Evolutionary conservation across 2,888 invertebrate genomes (phyloP), one percentile per base, ranked within the genome.

Genomic region (Drosophila subsilvestris): DNA sequence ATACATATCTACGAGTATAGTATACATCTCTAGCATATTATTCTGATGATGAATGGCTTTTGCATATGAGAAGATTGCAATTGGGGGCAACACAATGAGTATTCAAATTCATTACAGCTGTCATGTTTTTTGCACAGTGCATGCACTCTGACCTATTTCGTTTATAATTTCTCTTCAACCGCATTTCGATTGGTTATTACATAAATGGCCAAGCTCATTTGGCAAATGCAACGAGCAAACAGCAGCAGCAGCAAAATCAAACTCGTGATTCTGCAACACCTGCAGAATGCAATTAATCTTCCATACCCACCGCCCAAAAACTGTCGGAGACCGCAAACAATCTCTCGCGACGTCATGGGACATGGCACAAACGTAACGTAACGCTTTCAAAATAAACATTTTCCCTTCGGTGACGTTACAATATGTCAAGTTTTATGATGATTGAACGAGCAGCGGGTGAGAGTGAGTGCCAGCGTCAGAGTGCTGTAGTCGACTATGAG

Each of bases 391-490:
- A 29, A 37, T 48, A 50, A 22, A 4, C 10, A 10, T 9, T 20
- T 37, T 5, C 37, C n/a, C 37, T n/a, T n/a, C 37, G n/a, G 37
- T 29, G 27, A 10, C 42, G 32, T 44, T 51, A 67, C 78, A 71
- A 67, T 66, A 53, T 74, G 82, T 63, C 81, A 72, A 44, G 59
- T 53, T 63, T 56, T 71, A 70, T 75, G 70, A 76, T 79, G 87
- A 79, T 85, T 67, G 71, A 81, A 87, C 63, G 66, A 66, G 57
- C 49, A 54, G 55, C 50, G 47, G 60, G 42, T n/a, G n/a, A 20
- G 29, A 32, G 29, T 5, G 44, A 17, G 47, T 18, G 56, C n/a
- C 42, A 18, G 43, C 42, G 3, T 22, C 17, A n/a, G 25, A 14
- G 9, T 5, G 25, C 4, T 37, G 5, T 6, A 14, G 7, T 37